Evolutionary conservation across 2,113 vertebrate species (phyloP), one percentile per base, ranked within the genome.

Genomic region (Heteronetta atricapilla): DNA sequence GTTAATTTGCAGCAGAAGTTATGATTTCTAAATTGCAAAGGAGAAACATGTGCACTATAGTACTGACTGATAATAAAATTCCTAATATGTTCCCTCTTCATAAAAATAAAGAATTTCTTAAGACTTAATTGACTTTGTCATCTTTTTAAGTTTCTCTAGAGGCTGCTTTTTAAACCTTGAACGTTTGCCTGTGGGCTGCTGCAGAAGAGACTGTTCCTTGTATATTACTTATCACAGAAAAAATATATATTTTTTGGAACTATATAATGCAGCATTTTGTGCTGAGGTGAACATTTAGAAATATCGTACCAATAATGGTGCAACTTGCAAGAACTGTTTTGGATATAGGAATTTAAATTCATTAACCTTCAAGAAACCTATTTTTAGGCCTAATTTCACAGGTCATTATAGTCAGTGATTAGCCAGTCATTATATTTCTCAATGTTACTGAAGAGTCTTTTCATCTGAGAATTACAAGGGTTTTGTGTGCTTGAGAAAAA

Each of bases 61-160:
- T 36, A 76, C 36, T 28, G 76, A 25, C 26, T 78, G 58, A 83
- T 86, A 85, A 92, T 91, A 86, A 94, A 87, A 93, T 63, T 85
- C 20, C 36, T 77, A 74, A 68, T 80, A 40, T 58, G 6, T 63
- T 94, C 42, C 15, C 6, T 88, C 46, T 82, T 86, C 88, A 93
- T 85, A 53, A 94, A 95, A 96, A 92, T 64, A 89, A 93, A 91
- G 34, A 6, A n/a, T 94, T 60, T 90, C 58, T 93, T 89, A 50
- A 42, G 85, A 79, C 26, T 79, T 89, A 96, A 93, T 95, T 95
- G 80, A 93, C 52, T 95, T 96, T 96, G 88, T 88, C 48, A 8
- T 97, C 48, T 89, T 85, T 83, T 73, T 88, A 60, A 91, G 79
- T 64, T 82, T 68, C 88, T 91, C 68, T 75, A 58, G 86, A 76